Evolutionary conservation across 2,797 vertebrate genomes (phyloP), one percentile per base, ranked within the genome.

Genomic region (Hozukius guyotensis): DNA sequence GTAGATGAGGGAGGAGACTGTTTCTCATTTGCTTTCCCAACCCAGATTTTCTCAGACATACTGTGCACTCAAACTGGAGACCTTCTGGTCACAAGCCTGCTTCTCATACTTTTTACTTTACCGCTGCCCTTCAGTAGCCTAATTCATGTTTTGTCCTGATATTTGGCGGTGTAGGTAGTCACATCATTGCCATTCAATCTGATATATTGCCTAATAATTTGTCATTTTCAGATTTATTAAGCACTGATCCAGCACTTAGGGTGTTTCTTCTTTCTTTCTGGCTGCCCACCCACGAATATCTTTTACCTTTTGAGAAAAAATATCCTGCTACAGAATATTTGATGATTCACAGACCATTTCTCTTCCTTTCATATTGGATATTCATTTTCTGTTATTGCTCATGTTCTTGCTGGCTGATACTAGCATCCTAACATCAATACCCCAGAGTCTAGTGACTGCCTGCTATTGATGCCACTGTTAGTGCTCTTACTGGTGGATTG

Each of bases 11-110:
- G 62, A 87, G 74, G 77, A n/a, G 75, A 60, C 46, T 36, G 46
- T 73, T 88, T 86, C 79, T 88, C 79, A 82, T 87, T 89, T 81
- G 38, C 85, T 77, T 77, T 78, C 62, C 62, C 29, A 83, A 57
- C 14, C 67, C 63, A 83, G 73, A 89, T 79, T 75, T 79, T 83
- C 77, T 55, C 72, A 81, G 76, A 70, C 67, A 61, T 57, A 36
- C 68, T 81, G 53, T 49, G 71, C 59, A 75, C 81, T 87, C 32
- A 49, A 79, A 80, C 75, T 6, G 18, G 52, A 88, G 56, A 74
- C 25, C 49, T 72, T 63, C 66, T 79, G 74, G 75, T 87, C 36
- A 62, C 27, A 34, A 67, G 36, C 25, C 46, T 42, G 65, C 60
- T 67, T 62, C 68, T 72, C 52, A 32, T 13, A 16, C 36, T 62